phyloP scores from a whole-genome alignment of 2,113 vertebrate species.

The Triplophysa siluroides region DNA sequence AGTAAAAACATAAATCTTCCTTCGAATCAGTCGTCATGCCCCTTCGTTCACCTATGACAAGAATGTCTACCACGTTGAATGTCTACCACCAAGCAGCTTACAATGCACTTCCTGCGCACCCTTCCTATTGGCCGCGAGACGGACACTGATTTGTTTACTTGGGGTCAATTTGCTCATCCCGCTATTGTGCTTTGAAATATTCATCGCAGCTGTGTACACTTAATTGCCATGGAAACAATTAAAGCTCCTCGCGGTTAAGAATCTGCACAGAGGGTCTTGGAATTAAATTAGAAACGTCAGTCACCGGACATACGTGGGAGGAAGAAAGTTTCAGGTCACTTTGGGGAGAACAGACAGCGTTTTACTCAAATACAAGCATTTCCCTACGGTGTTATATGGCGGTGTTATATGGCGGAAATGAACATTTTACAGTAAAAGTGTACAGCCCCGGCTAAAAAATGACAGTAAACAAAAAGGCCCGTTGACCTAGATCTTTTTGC shows the following conservation, averaged over 20 bases:
- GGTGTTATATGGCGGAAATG: constrained; percentile 34
- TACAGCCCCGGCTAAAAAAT: not conserved
- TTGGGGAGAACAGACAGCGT: not conserved
- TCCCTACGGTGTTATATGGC: constrained; percentile 3
- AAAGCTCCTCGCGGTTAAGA: constrained; percentile 53
- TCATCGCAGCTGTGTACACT: constrained; percentile 61
- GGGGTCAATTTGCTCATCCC: constrained; percentile 54
- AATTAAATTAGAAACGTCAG: constrained; percentile 54
- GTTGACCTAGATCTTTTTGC: not conserved
- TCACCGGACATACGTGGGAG: constrained; percentile 35
- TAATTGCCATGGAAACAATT: constrained; percentile 62
- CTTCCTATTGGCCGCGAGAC: constrained; percentile 27
- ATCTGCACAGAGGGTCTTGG: constrained; percentile 43
- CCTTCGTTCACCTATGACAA: constrained; percentile 9
- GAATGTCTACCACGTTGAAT: not conserved
- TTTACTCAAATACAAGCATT: not conserved
- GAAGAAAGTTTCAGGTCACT: constrained; percentile 31
- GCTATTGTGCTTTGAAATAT: constrained; percentile 54
- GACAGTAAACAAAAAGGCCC: constrained; percentile 8
- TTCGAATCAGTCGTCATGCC: not conserved
- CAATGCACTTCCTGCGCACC: constrained; percentile 16
- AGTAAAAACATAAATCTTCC: not conserved
- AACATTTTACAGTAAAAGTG: not conserved
- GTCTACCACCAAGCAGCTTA: not conserved
- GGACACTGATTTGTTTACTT: constrained; percentile 45